Base-by-base conservation (phyloP, 2,797 vertebrate species). In the Sebastes oblongus region DNA sequence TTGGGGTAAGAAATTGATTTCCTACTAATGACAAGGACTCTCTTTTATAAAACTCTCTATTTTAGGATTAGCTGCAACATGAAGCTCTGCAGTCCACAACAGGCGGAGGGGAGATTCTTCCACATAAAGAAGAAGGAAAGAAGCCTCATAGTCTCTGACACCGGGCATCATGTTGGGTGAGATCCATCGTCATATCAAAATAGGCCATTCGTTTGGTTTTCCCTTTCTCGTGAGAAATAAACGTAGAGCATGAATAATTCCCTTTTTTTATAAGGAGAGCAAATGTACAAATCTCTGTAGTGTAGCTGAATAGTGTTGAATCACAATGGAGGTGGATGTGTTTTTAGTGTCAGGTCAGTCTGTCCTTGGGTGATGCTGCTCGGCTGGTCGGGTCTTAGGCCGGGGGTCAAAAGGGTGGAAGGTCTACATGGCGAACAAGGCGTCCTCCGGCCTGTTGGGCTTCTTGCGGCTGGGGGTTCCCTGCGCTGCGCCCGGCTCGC, bases 361-460 rank as follows among this genome's bases (percentile, higher is more conserved):
- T 59, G 81, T 87, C 75, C 67, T 74, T 16, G n/a, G 81, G 80
- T 77, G 78, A 54, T 84, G 86, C 61, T 82, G 89, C 80, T 83
- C 62, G 46, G 90, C 82, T 89, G 86, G 68, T 88, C 22, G 18
- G 82, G 76, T 66, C 52, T 81, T 56, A 59, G 76, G 83, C 82
- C 58, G 68, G 76, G 16, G 56, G 71, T 72, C 52, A 76, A 36
- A 22, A 22, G 61, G 79, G 72, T 46, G 11, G 64, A 68, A 59
- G 71, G 80, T 90, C 91, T 95, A 96, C 96, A 98, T 94, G 85
- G 98, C 97, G 36, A 98, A 98, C 91, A 99, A 95, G 52, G 96
- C 81, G 2, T 98, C 98, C 91, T 98, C 98, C 0, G 96, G 94
- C 61, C 96, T 95, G 68, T 96, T 96, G 0, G 96, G 85, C 88